phyloP scores from a whole-genome alignment of 2,113 vertebrate species.

The Istiophorus platypterus region DNA sequence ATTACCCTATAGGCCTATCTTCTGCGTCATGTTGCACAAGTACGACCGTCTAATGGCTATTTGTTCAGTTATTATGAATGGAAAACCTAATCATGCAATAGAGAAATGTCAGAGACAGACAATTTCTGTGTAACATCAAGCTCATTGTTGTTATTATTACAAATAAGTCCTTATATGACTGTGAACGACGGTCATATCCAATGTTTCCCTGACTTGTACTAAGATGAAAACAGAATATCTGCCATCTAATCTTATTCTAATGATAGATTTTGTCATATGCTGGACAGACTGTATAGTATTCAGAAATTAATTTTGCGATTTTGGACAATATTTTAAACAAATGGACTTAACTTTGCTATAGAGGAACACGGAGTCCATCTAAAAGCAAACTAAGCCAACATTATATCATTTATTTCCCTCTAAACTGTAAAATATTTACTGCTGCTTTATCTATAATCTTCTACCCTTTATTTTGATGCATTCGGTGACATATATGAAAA shows the following conservation, averaged over 20 bases:
- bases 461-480: background rate
- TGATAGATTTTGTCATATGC: background rate
- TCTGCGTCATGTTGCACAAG: background rate
- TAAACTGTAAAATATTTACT: background rate
- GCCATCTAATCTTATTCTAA: background rate
- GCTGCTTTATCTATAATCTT: background rate
- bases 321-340: background rate
- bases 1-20: background rate
- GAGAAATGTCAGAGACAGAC: background rate
- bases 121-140: background rate
- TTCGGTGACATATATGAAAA: background rate
- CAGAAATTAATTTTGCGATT: background rate
- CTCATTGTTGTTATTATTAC: background rate
- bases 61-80: background rate
- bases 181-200: too few relatives aligned
- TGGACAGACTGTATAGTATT: background rate
- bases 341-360: background rate
- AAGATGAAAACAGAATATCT: background rate
- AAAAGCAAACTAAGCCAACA: background rate
- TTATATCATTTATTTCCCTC: background rate
- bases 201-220: background rate
- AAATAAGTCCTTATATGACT: background rate
- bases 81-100: background rate
- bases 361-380: background rate
- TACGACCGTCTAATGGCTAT: background rate